A percentile compares a stretch with the other conserved stretches of the same genome.
Evolutionary conservation across 1,140 invertebrate genomes (phyloP).

Genomic region (Aricia agestis): DNA sequence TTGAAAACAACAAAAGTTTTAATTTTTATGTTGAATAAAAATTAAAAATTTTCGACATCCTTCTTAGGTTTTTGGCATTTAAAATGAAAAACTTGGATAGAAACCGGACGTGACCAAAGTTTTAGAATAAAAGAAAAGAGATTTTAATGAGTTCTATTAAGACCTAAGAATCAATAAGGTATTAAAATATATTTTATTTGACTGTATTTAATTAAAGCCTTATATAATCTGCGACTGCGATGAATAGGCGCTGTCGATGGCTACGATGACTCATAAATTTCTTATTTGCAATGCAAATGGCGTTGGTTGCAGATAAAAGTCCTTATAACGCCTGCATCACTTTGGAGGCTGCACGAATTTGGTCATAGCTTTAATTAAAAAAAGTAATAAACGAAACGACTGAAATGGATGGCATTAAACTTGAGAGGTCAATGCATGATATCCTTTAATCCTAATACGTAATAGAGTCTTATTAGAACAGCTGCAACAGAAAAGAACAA

Average conservation of each 20-base stretch:
- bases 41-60: no score
- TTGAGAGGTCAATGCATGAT: neutral
- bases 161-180: no score
- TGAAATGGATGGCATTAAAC: slow-evolving; percentile 1
- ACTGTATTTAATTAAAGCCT: slow-evolving; percentile 2
- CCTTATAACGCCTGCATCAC: neutral
- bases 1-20: no score
- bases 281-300: neutral
- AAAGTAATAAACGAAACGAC: neutral
- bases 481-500: neutral
- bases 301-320: slow-evolving; percentile 8
- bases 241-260: neutral
- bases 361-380: slow-evolving; percentile 4
- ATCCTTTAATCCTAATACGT: neutral
- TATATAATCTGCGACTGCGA: slow-evolving; percentile 3
- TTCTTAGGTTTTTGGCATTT: no score
- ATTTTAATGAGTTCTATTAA: no score
- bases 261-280: neutral
- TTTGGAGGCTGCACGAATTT: slow-evolving; percentile 1
- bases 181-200: neutral
- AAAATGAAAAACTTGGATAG: no score
- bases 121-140: no score
- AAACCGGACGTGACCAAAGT: no score
- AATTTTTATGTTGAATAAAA: no score
- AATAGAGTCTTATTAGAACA: neutral